Evolutionary conservation across 2,888 invertebrate species (phyloP), one percentile per base, ranked within the genome.

Genomic region (Caenorhabditis plicata): DNA sequence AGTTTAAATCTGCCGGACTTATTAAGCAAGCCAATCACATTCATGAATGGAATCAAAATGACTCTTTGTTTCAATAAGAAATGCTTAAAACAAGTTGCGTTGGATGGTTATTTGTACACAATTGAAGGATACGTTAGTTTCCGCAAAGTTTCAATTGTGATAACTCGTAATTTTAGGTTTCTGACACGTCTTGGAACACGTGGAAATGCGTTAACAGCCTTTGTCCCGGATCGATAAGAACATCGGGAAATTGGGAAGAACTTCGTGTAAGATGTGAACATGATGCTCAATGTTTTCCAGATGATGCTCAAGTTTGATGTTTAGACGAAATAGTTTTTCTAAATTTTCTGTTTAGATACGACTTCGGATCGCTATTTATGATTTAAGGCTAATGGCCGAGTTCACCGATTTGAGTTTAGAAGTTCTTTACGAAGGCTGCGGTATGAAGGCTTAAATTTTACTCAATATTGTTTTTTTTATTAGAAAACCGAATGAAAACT

Each of bases 301-400:
- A 70, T 40, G 61, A 64, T 4, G 19, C 43, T 15, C 67, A 70
- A 56, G 48, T 68, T n/a, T n/a, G n/a, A n/a, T n/a, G n/a, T n/a
- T n/a, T n/a, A n/a, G n/a, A n/a, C n/a, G n/a, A n/a, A n/a, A n/a
- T n/a, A n/a, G n/a, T n/a, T n/a, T n/a, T n/a, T n/a, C n/a, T n/a
- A n/a, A n/a, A n/a, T n/a, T n/a, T n/a, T n/a, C n/a, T n/a, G n/a
- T n/a, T n/a, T n/a, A n/a, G n/a, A n/a, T n/a, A n/a, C 51, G 56
- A 3, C 45, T 67, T 1, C 31, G 71, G 22, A 54, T 73, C 33
- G 62, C 52, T 22, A 51, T 71, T 40, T 71, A 66, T 33, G 70
- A 73, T 29, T 39, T 67, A 1, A 52, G 68, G 8, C 47, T 73
- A n/a, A 45, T 64, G 51, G 61, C 65, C 11, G 73, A 73, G 38